Evolutionary conservation across 2,113 vertebrate genomes (phyloP).

Genomic region (Cheilinus undulatus): DNA sequence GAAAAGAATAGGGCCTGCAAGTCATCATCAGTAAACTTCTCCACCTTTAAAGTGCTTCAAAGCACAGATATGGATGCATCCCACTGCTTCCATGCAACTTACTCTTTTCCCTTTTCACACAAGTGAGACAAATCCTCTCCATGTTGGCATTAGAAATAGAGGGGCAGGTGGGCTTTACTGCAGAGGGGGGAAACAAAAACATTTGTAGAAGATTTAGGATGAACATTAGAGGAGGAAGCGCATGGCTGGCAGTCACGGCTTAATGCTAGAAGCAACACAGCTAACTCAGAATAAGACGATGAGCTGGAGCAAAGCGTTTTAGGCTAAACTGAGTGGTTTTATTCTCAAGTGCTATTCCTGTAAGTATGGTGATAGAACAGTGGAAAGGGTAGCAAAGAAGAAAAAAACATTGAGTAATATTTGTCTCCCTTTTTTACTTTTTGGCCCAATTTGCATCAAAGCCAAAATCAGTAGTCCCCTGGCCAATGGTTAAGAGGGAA

Average conservation of each 20-base stretch:
- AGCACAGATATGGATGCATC: slow-evolving; percentile 34
- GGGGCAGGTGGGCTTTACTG: slow-evolving; percentile 35
- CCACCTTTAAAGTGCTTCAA: slow-evolving; percentile 38
- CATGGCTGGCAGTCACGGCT: slow-evolving; percentile 66
- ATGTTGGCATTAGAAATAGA: slow-evolving; percentile 54
- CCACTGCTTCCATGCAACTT: slow-evolving; percentile 1
- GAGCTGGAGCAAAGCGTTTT: slow-evolving; percentile 40
- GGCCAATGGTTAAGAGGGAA: slow-evolving; percentile 80
- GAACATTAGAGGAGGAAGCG: slow-evolving; percentile 35
- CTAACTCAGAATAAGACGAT: slow-evolving; percentile 53
- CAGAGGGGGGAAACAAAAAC: slow-evolving; percentile 60
- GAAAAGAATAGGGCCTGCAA: slow-evolving; percentile 35
- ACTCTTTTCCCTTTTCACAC: slow-evolving; percentile 29
- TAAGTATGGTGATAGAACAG: slow-evolving; percentile 35
- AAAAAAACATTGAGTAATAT: slow-evolving; percentile 57
- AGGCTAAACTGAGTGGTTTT: slow-evolving; percentile 39
- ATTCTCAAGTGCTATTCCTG: slow-evolving; percentile 20
- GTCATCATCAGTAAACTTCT: slow-evolving; percentile 25
- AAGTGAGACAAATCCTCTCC: slow-evolving; percentile 55
- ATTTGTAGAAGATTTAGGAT: slow-evolving; percentile 57
- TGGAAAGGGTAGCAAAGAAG: slow-evolving; percentile 57
- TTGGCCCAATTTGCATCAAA: slow-evolving; percentile 58
- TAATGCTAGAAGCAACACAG: slow-evolving; percentile 59
- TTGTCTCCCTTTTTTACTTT: slow-evolving; percentile 66
- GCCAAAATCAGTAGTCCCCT: slow-evolving; percentile 76